These are phyloP conservation scores for Lepilemur septentrionalis DNA, from an alignment of 2,797 vertebrate species.

Conservation along the genomic window DNA sequence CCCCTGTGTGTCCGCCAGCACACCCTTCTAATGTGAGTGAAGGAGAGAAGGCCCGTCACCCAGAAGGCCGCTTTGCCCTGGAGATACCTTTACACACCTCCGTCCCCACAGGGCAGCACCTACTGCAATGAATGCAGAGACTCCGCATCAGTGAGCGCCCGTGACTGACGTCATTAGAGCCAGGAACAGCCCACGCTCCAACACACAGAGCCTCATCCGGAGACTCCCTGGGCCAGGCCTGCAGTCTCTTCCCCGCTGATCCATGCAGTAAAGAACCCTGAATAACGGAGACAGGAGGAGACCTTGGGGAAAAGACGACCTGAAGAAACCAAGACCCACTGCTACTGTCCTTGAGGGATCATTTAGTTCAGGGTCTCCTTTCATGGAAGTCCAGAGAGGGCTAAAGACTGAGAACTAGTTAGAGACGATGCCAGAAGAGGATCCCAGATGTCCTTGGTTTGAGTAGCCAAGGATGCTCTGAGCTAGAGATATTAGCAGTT, in stretches of 20 bases:
- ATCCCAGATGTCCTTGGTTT: neutral
- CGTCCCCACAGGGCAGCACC: neutral
- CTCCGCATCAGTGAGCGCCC: neutral
- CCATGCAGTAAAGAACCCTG: neutral
- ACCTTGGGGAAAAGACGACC: neutral
- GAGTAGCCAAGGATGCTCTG: neutral
- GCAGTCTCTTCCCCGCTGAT: neutral
- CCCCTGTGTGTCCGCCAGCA: neutral
- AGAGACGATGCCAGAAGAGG: neutral
- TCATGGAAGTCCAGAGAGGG: neutral
- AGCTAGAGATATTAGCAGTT: neutral
- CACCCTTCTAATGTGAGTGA: too few species aligned
- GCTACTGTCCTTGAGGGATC: too few species aligned
- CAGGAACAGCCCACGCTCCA: rapidly evolving
- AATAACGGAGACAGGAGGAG: neutral
- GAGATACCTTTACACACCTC: neutral
- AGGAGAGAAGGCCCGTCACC: neutral
- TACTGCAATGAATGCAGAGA: neutral
- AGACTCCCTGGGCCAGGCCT: neutral
- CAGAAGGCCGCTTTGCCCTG: neutral
- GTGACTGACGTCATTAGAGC: neutral
- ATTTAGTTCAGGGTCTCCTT: neutral
- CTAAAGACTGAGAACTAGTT: neutral
- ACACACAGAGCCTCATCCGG: neutral
- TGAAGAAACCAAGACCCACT: neutral